These are phyloP conservation scores for Gorsachius magnificus DNA, from an alignment of 2,797 vertebrate species.

Conservation along the genomic window DNA sequence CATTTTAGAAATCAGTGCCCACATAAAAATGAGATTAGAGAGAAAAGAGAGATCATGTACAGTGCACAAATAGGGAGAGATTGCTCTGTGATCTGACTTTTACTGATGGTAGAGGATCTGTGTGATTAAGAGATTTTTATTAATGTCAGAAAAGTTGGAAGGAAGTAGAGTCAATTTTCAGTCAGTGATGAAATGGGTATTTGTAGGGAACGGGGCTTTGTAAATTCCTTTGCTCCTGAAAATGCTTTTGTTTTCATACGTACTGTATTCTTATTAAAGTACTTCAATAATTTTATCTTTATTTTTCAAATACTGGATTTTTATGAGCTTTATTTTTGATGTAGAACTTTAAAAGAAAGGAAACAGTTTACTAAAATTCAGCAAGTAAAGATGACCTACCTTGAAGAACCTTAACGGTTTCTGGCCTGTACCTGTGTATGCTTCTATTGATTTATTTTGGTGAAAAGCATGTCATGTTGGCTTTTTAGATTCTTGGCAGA, in stretches of 20 bases:
- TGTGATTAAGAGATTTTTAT: not conserved
- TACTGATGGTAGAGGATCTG: not conserved
- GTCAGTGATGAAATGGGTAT: not conserved
- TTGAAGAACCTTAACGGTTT: not conserved
- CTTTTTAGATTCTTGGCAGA: not conserved
- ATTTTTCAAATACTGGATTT: not conserved
- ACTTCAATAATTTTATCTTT: not conserved
- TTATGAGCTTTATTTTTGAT: not conserved
- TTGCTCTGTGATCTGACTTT: not conserved
- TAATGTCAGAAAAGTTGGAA: not conserved
- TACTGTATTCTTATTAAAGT: not conserved
- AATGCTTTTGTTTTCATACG: not conserved
- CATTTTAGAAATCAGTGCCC: not conserved
- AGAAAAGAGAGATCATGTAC: not conserved
- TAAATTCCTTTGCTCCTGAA: not conserved
- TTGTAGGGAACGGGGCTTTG: not conserved
- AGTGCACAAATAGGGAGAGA: not conserved
- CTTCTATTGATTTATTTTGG: not conserved
- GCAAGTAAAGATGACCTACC: not conserved
- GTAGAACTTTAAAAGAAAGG: not conserved
- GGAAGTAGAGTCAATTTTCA: not conserved
- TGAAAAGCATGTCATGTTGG: not conserved
- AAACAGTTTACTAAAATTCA: not conserved
- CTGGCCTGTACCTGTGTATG: not conserved
- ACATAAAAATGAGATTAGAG: not conserved